Base-by-base conservation (phyloP, 2,113 vertebrate species). In the Ammodytes marinus region DNA sequence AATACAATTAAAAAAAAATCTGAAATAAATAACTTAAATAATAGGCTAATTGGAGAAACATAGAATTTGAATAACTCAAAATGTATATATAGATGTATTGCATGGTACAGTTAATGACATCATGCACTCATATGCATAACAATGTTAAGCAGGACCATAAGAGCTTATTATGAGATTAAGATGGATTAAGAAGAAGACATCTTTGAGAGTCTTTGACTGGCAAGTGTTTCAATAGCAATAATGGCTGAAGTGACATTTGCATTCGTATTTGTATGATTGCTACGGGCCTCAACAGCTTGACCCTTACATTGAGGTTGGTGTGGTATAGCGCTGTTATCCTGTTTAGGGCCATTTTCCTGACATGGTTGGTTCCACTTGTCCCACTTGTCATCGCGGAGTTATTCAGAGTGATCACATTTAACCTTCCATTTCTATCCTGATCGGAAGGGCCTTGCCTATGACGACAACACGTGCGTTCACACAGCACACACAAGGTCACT, bases 331-430 rank as follows among this genome's bases (percentile, higher is more conserved):
- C 37, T n/a, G 9, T 64, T 35, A 57, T 59, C 55, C 35, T 19
- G 15, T 57, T 1, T 17, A 13, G 10, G 46, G n/a, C 7, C 47
- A 9, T 80, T 73, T 59, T 35, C 13, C 47, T 13, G 40, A 55
- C 61, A 72, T 39, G 39, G 45, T 58, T 27, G 47, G 9, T n/a
- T 47, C 39, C 27, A 46, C 52, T 59, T n/a, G 42, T 66, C 27
- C 65, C 55, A 10, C n/a, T n/a, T 60, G n/a, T 79, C 85, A 76
- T 76, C 80, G 53, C 17, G 46, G 42, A 63, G 47, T 57, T 55
- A 37, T 74, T 75, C 59, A 45, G 8, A 68, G 19, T 42, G 15
- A 15, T 57, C 5, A 82, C 49, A 66, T 82, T 74, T 68, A 42
- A 74, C 75, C 52, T 69, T 27, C 45, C 47, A 65, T 46, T 54